Evolutionary conservation across 2,797 vertebrate species (phyloP).

Genomic region (Ceryle rudis): DNA sequence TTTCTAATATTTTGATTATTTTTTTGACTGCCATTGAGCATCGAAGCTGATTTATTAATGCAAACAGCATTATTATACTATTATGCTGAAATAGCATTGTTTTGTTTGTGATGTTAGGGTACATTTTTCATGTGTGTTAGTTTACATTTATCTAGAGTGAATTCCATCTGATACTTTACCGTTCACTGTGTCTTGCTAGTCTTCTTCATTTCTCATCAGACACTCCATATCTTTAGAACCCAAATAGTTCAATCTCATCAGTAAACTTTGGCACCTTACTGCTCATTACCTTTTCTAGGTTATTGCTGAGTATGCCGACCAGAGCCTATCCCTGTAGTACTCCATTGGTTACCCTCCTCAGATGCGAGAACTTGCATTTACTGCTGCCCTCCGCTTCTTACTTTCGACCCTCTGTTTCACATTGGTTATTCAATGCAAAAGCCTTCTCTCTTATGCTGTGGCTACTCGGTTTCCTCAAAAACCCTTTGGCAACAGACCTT

Average conservation of each 20-base stretch:
- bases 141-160: constrained; percentile 6
- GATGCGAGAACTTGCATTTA: neutral
- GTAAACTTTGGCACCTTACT: constrained; percentile 7
- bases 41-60: constrained; percentile 61
- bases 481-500: constrained; percentile 8
- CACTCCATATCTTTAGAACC: neutral
- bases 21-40: constrained; percentile 22
- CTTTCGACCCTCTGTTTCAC: neutral
- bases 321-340: neutral
- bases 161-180: constrained; percentile 37
- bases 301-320: constrained; percentile 11
- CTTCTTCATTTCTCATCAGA: constrained; percentile 26
- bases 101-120: constrained; percentile 21
- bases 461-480: constrained; percentile 36
- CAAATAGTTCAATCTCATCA: neutral
- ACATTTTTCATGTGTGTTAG: constrained; percentile 14
- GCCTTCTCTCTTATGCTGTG: neutral
- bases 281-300: constrained; percentile 55
- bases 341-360: constrained; percentile 14
- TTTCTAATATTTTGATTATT: constrained; percentile 57
- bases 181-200: constrained; percentile 27
- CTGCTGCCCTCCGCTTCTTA: neutral
- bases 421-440: constrained; percentile 6
- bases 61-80: constrained; percentile 23
- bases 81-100: constrained; percentile 20